These are phyloP conservation scores for Nestor notabilis DNA, from an alignment of 2,113 vertebrate species.

Conservation along the genomic window DNA sequence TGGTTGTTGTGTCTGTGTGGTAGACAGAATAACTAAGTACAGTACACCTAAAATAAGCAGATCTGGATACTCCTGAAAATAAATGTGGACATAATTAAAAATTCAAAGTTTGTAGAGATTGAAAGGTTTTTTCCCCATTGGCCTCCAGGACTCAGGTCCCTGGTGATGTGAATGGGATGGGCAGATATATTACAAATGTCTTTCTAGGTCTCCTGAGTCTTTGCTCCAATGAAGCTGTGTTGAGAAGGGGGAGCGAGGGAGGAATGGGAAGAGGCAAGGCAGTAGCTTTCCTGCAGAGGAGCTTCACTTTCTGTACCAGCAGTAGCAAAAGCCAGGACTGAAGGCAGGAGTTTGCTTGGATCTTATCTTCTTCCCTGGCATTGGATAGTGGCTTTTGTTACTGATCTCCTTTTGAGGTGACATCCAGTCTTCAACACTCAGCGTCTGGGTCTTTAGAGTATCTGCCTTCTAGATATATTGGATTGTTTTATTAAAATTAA, in stretches of 20 bases:
- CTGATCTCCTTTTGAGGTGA: not conserved
- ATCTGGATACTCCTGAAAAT: not conserved
- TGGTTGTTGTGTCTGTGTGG: not conserved
- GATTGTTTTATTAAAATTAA: conserved; percentile 15
- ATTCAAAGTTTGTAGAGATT: not conserved
- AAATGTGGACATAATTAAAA: not conserved
- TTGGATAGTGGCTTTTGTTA: not conserved
- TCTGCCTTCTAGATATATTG: not conserved
- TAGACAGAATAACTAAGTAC: not conserved
- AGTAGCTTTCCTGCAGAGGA: not conserved
- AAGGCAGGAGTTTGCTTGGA: not conserved
- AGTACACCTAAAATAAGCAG: not conserved
- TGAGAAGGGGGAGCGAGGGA: not conserved
- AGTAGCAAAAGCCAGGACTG: not conserved
- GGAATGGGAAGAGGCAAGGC: not conserved
- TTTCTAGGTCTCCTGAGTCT: not conserved
- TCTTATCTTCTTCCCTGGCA: not conserved
- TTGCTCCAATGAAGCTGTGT: not conserved
- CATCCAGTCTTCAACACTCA: not conserved
- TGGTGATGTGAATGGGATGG: not conserved
- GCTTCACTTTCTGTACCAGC: not conserved
- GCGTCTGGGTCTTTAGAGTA: not conserved
- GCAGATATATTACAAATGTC: not conserved
- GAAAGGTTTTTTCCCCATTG: not conserved
- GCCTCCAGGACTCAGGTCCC: not conserved